Evolutionary conservation across 2,113 vertebrate species (phyloP), one percentile per base, ranked within the genome.

Genomic region (Holacanthus passer): DNA sequence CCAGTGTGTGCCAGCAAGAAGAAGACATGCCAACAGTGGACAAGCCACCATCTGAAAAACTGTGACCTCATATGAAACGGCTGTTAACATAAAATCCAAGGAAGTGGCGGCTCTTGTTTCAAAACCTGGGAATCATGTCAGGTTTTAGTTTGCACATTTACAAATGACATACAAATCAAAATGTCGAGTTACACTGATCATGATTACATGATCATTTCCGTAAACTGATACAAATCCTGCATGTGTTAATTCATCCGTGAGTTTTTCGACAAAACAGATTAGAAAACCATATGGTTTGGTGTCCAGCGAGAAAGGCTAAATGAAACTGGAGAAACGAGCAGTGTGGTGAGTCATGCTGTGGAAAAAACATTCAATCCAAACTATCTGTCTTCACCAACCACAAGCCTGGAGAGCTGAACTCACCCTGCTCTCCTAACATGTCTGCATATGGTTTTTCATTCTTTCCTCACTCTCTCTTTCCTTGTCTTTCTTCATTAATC

Each of bases 331-430:
- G 60, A 76, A 84, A 74, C 52, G 52, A 68, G 76, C 24, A 39
- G 75, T 39, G 83, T 77, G 29, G 75, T 92, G 90, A 94, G 81
- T 91, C 89, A 90, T 67, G 0, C 86, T 74, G 82, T 87, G 89
- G 85, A 89, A 93, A 91, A 89, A 76, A 10, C 48, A 64, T 80
- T 81, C 59, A 79, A 27, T 83, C 68, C 67, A 80, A 88, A 77
- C 77, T 1, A 20, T 71, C 59, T 39, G 63, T 90, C 78, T 82
- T 76, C 50, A 74, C 56, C 81, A 76, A 69, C 85, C 85, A 65
- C 69, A 77, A 58, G 65, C 45, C 65, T 31, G 39, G 20, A 75
- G 72, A 73, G 73, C 78, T 68, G 27, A 52, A 37, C 63, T 55
- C 71, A 14, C 53, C 20, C 67, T 62, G 32, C 59, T 60, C 32